Conservation (phyloP, 2,888 invertebrate genomes). For the Timema podura region DNA sequence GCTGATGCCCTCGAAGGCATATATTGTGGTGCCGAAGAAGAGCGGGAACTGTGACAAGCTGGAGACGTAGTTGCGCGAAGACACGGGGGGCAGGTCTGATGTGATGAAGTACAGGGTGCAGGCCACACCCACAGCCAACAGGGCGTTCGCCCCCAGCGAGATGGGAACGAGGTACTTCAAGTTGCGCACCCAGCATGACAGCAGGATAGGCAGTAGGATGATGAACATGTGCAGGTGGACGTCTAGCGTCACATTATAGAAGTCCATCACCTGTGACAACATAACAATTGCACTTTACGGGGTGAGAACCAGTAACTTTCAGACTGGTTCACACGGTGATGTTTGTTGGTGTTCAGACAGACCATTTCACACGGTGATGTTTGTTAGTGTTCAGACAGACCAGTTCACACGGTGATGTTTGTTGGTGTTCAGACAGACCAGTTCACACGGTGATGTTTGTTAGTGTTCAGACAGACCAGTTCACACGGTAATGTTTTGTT, state of each 20-base stretch:
- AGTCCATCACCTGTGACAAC: constrained; percentile 59
- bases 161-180: constrained; percentile 73
- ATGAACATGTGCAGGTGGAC: constrained; percentile 71
- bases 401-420: too few relatives aligned
- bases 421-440: too few relatives aligned
- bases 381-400: too few relatives aligned
- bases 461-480: too few relatives aligned
- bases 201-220: constrained; percentile 64
- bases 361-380: too few relatives aligned
- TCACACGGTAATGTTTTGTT: too few relatives aligned
- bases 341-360: too few relatives aligned
- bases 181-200: constrained; percentile 71
- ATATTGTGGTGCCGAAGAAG: constrained; percentile 94
- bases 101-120: constrained; percentile 72
- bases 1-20: constrained; percentile 95
- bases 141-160: constrained; percentile 71
- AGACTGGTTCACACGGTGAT: too few relatives aligned
- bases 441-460: too few relatives aligned
- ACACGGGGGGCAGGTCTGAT: constrained; percentile 63
- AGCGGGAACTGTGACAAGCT: constrained; percentile 61
- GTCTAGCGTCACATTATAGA: constrained; percentile 57
- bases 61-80: constrained; percentile 58
- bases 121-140: constrained; percentile 70
- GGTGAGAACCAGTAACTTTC: too few relatives aligned
- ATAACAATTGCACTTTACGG: too few relatives aligned